These are phyloP conservation scores for Glaucomys volans DNA, from an alignment of 2,113 vertebrate species.

Conservation along the genomic window DNA sequence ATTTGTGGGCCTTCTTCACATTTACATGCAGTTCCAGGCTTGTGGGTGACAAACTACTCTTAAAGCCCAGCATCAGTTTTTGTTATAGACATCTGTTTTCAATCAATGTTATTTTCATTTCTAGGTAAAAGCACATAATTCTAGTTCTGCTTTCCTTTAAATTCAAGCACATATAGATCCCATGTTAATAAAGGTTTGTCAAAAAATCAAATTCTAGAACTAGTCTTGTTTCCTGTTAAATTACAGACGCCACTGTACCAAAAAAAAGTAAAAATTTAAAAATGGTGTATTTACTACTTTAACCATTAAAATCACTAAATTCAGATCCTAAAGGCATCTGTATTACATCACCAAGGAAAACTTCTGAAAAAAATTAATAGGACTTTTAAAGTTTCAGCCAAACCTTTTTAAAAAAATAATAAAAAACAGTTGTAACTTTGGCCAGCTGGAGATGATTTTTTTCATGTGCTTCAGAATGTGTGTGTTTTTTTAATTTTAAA, in stretches of 20 bases:
- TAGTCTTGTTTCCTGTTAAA: conserved; percentile 20
- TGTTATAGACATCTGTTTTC: conserved; percentile 28
- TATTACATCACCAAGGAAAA: conserved; percentile 65
- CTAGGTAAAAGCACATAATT: conserved; percentile 66
- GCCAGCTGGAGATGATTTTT: conserved; percentile 26
- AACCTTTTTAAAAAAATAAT: conserved; percentile 21
- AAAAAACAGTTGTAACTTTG: conserved; percentile 10
- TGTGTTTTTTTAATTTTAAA: not conserved
- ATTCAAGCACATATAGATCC: not conserved
- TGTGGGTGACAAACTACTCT: conserved; percentile 42
- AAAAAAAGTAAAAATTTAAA: not conserved
- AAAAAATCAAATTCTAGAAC: conserved; percentile 65
- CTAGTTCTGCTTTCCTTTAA: not conserved
- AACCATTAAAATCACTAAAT: conserved; percentile 53
- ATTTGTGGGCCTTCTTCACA: not conserved
- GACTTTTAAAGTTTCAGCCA: conserved; percentile 58
- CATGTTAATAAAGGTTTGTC: conserved; percentile 33
- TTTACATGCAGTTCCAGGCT: not conserved
- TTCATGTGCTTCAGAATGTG: conserved; percentile 2
- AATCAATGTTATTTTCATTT: conserved; percentile 49
- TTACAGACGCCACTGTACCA: not conserved
- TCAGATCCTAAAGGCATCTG: conserved; percentile 53
- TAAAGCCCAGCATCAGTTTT: conserved; percentile 53
- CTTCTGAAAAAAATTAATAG: conserved; percentile 55
- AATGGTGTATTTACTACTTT: conserved; percentile 17